Percentiles rank a stretch among this genome's conserved stretches.
Conservation (phyloP, 2,113 vertebrate species). For the Xyliphius kryptos region DNA sequence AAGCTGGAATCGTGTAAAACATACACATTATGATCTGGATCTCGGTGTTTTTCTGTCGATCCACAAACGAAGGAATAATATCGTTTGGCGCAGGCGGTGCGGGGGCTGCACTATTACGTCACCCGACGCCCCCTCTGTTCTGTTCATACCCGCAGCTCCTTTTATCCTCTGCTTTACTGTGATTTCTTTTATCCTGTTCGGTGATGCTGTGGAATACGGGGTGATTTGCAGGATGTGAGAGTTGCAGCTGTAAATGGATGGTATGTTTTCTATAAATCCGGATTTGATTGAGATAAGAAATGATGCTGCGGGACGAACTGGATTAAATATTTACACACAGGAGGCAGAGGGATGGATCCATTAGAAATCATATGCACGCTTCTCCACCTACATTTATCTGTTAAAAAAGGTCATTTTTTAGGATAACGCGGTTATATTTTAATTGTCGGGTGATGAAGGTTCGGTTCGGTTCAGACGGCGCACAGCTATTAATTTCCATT, state of each 20-base stretch:
- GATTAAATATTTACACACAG: background rate
- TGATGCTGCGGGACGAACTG: background rate
- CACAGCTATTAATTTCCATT: too few species aligned
- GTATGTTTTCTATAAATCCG: background rate
- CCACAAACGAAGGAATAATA: too few species aligned
- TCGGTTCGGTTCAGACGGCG: too few species aligned
- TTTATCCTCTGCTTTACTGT: background rate
- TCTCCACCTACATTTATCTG: too few species aligned
- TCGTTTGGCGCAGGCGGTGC: background rate
- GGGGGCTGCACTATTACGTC: slow-evolving; percentile 57
- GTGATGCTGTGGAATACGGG: background rate
- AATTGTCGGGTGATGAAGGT: too few species aligned
- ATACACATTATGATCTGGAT: too few species aligned
- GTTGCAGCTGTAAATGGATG: background rate
- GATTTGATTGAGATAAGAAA: background rate
- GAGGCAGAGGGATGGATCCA: background rate
- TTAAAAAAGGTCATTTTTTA: too few species aligned
- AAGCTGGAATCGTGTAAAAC: too few species aligned
- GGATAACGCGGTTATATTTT: too few species aligned
- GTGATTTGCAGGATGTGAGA: background rate
- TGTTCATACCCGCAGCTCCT: background rate
- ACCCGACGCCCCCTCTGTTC: slow-evolving; percentile 43
- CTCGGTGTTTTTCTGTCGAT: too few species aligned
- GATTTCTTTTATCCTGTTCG: background rate
- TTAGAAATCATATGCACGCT: background rate